Evolutionary conservation across 2,888 invertebrate genomes (phyloP), one percentile per base, ranked within the genome.

Genomic region (Ennomos quercinarius): DNA sequence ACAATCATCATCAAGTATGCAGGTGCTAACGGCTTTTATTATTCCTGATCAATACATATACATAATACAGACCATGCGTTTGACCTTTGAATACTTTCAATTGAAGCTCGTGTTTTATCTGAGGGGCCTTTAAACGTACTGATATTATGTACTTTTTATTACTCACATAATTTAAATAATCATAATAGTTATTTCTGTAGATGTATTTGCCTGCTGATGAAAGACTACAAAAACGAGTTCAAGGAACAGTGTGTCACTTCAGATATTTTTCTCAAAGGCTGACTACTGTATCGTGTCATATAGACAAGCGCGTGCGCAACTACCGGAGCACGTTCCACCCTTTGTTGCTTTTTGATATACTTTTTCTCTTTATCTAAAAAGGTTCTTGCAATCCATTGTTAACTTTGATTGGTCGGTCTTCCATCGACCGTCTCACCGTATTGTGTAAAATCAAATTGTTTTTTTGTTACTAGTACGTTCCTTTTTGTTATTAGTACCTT

Each of bases 291-390:
- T 41, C 41, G 13, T 41, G 76, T 75, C 68, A 76, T 73, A 76
- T 73, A 76, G 70, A 52, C 60, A 66, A 66, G 59, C 81, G 77
- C 81, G 77, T 76, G 79, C 78, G 76, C 80, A 70, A 71, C 73
- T 68, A 74, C 72, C 76, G 64, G 46, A 74, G 80, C 88, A 87
- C 87, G 88, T 84, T 82, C 81, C 77, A 79, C 83, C 83, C 83
- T 87, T 87, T 87, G 80, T 84, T 77, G 56, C 57, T 40, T 70
- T 73, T 77, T 72, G 67, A 71, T 74, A 69, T 74, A 40, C 77
- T 78, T 76, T 79, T 80, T 79, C 79, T 76, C 80, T 77, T 67
- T 54, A 39, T 64, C 69, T 78, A 76, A 78, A 81, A 69, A 71
- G 76, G 71, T 77, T 65, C 73, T 77, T 77, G 81, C 84, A 80